Base-by-base conservation (phyloP, 2,113 vertebrate species). In the Patagioenas fasciata region DNA sequence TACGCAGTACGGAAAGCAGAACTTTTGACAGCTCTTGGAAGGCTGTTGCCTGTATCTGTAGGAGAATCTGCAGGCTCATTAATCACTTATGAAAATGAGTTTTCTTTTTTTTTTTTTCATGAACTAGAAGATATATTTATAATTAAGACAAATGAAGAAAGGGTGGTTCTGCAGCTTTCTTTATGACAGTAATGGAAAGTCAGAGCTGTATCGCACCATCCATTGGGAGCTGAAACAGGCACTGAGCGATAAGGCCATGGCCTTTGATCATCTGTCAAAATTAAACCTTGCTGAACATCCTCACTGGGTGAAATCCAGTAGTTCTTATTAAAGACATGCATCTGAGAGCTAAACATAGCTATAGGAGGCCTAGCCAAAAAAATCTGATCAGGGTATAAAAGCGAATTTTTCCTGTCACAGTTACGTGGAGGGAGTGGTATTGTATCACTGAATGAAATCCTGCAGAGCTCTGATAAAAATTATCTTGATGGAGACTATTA, bases 51-150 rank as follows among this genome's bases (percentile, higher is more conserved):
- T 97, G 8, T 84, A 97, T 94, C 96, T 97, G 95, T 93, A 98
- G 94, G 96, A 98, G 97, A 97, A 97, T 97, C 89, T 95, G 95
- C 87, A 97, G 95, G 93, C 97, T 95, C 96, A 97, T 98, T 98
- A 98, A 98, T 98, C 97, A 97, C 92, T 75, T 54, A 88, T 80
- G 89, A 87, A 82, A 56, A 89, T 86, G 85, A 96, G 62, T 28
- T 85, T 56, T 66, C 7, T 58, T 66, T 87, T 47, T 74, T 50
- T 50, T 47, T 51, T 47, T 74, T 44, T 51, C 47, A 21, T 72
- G 51, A 79, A 60, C 23, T 60, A 57, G 71, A 88, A 92, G 58
- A 58, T 50, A 26, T 28, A 44, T 82, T 83, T 94, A 56, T 96
- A 89, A 91, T 80, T 77, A 88, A 94, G 85, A 92, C 42, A 90